These are phyloP conservation scores for Furcifer pardalis DNA, from an alignment of 2,797 vertebrate genomes.

Conservation along the genomic window DNA sequence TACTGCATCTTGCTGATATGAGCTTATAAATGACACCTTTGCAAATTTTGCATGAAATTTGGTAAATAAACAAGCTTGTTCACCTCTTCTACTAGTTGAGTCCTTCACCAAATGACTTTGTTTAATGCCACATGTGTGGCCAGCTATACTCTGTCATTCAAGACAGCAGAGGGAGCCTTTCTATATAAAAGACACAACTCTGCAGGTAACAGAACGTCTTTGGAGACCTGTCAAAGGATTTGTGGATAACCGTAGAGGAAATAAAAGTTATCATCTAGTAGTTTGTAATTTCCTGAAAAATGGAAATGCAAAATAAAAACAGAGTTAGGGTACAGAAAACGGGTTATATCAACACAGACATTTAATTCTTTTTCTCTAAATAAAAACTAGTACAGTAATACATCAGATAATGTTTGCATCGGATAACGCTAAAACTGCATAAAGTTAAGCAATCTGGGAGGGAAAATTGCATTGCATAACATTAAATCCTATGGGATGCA, in stretches of 20 bases:
- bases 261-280: background rate
- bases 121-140: conserved; percentile 17
- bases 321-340: background rate
- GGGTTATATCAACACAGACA: background rate
- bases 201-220: conserved; percentile 28
- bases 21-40: conserved; percentile 29
- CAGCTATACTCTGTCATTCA: background rate
- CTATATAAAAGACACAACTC: background rate
- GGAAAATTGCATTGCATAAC: too few species aligned
- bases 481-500: too few species aligned
- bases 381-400: too few species aligned
- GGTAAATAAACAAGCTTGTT: conserved; percentile 27
- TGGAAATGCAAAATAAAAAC: conserved; percentile 13
- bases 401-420: too few species aligned
- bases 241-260: conserved; percentile 4
- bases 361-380: background rate
- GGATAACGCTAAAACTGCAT: too few species aligned
- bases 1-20: conserved; percentile 33
- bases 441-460: too few species aligned
- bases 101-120: conserved; percentile 38
- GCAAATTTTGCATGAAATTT: conserved; percentile 17
- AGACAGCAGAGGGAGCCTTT: background rate
- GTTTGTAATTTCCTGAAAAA: conserved; percentile 14
- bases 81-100: conserved; percentile 6
- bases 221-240: conserved; percentile 20